Evolutionary conservation across 2,888 invertebrate genomes (phyloP).

Genomic region (Junonia oenone): DNA sequence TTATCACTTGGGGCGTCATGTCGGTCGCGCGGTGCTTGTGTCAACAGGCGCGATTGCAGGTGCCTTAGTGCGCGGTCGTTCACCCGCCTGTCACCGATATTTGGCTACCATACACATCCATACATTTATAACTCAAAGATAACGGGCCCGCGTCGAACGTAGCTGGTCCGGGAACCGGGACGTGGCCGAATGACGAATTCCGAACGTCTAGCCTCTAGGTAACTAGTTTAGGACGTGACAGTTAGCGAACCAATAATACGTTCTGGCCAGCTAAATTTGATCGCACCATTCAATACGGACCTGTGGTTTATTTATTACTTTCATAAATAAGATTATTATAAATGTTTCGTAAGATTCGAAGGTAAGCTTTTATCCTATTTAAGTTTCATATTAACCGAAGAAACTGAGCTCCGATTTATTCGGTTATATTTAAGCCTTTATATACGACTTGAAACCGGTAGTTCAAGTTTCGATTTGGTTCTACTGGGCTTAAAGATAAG

Average conservation of each 20-base stretch:
- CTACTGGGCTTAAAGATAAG: slow-evolving; percentile 20
- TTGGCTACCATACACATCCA: slow-evolving; percentile 64
- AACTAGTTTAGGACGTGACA: slow-evolving; percentile 2
- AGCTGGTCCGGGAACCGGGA: slow-evolving; percentile 36
- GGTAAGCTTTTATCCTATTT: not conserved
- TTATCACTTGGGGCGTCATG: slow-evolving; percentile 66
- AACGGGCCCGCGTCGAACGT: slow-evolving; percentile 47
- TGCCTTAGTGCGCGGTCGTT: slow-evolving; percentile 61
- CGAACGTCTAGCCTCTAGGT: slow-evolving; percentile 12
- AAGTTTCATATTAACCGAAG: not conserved
- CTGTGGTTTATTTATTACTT: not conserved
- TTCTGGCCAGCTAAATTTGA: not conserved
- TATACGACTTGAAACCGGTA: slow-evolving; percentile 20
- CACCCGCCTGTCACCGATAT: slow-evolving; percentile 65
- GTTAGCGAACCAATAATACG: not conserved
- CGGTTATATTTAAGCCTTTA: slow-evolving; percentile 15
- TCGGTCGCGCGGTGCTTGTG: slow-evolving; percentile 50
- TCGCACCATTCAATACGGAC: not conserved
- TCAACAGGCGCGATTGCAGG: slow-evolving; percentile 74
- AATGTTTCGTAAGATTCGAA: not conserved
- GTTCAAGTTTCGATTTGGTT: slow-evolving; percentile 21
- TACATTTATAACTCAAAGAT: slow-evolving; percentile 47
- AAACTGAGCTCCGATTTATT: slow-evolving; percentile 10
- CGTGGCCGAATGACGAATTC: slow-evolving; percentile 23
- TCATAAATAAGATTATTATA: not conserved